Percentiles rank a stretch among this genome's conserved stretches.
Evolutionary conservation across 2,797 vertebrate species (phyloP).

Genomic region (Myotis planiceps): DNA sequence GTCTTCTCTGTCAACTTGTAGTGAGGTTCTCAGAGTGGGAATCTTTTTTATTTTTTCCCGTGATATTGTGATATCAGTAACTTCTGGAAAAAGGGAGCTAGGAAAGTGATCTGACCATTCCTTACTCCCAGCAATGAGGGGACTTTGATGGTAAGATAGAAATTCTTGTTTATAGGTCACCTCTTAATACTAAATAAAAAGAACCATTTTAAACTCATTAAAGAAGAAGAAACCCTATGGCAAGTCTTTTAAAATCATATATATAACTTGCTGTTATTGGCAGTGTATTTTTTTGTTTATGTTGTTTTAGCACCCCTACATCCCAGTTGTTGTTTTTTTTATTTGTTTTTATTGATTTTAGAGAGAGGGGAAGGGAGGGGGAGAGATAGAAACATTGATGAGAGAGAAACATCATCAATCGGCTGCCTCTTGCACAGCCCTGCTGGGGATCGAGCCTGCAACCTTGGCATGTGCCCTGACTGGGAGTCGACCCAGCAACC

Average conservation of each 20-base stretch:
- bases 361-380: too few species aligned
- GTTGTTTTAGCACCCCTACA: neutral
- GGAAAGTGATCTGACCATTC: neutral
- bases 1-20: neutral
- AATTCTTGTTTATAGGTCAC: neutral
- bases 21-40: neutral
- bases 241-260: constrained; percentile 25
- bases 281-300: neutral
- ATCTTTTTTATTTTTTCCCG: neutral
- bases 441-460: too few species aligned
- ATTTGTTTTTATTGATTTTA: too few species aligned
- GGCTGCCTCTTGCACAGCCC: too few species aligned
- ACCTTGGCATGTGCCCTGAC: too few species aligned
- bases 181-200: neutral
- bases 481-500: too few species aligned
- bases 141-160: neutral
- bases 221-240: neutral
- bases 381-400: too few species aligned
- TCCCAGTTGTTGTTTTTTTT: neutral
- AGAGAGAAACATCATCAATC: too few species aligned
- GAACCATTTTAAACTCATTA: neutral
- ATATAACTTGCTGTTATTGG: neutral
- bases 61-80: constrained; percentile 29
- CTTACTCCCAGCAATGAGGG: neutral
- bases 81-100: neutral